Evolutionary conservation across 2,113 vertebrate species (phyloP), one percentile per base, ranked within the genome.

Genomic region (Hydropotes inermis): DNA sequence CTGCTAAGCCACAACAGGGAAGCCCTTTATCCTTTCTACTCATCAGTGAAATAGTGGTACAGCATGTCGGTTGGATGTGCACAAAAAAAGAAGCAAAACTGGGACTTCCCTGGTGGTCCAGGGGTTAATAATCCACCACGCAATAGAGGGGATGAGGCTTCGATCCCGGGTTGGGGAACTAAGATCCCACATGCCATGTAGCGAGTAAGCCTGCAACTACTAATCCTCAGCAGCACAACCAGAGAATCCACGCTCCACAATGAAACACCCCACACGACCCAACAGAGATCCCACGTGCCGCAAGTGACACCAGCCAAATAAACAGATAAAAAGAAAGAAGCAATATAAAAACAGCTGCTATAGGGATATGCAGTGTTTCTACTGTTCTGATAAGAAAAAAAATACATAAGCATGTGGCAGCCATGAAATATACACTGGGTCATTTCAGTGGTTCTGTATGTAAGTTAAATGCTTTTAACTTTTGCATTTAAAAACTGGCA

Each of bases 211-310:
- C 36, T 21, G 2, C 17, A 70, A 21, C 17, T 3, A 21, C 64
- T 36, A 36, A 36, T 11, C 64, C 64, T 6, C 11, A 39, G 23
- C 36, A 7, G 36, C 36, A 6, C 0, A 4, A 74, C 36, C 2
- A 0, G 21, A 43, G 36, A 43, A 74, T 13, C 70, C 9, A 21
- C 2, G 0, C 10, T 39, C n/a, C n/a, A 39, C 67, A 70, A 1
- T 6, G 19, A 70, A 70, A 70, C n/a, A 23, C 19, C n/a, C 9
- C 64, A 70, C 2, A 4, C 0, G 0, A 70, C 3, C 0, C 64
- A 21, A 21, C 8, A 11, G 64, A 21, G 64, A 6, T 9, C 16
- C 64, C 67, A 23, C 3, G 1, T 12, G 19, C 67, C 2, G 1
- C 67, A 36, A 23, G n/a, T 6, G 19, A 39, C 67, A 23, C 9